Base-by-base conservation (phyloP, 2,113 vertebrate species). In the Oxyura jamaicensis region DNA sequence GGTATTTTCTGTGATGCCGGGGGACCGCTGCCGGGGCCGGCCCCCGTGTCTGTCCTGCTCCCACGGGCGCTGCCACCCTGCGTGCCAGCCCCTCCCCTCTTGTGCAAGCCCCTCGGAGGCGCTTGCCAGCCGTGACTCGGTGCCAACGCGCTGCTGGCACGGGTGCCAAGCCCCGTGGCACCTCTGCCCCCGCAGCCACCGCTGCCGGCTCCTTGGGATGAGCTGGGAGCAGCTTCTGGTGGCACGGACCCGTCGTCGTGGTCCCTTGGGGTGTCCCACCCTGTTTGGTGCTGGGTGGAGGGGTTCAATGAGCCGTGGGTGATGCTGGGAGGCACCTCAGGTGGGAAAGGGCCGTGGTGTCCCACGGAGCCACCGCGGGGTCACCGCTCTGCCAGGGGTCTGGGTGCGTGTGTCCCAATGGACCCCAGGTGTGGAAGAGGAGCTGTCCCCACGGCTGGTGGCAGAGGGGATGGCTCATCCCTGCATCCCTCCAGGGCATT, bases 31-130 rank as follows among this genome's bases (percentile, higher is more conserved):
- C 3, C 0, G 23, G 6, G 1, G 3, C 3, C 62, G 21, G 8
- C 35, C 41, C 52, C 48, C 50, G 13, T 17, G 0, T 20, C 3
- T 26, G 5, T 6, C 63, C 73, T 67, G 18, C 95, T 11, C 87
- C 90, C 95, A 75, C 11, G 42, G 96, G 87, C 0, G 6, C 95
- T 84, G 69, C 41, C 66, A 23, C 42, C 93, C 73, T 23, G 42
- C 13, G 77, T 95, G 84, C 90, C 95, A 95, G 9, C 90, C 77
- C 73, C 91, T 96, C 93, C 93, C 90, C 8, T 86, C 96, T 95
- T 96, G 87, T 91, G 93, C 95, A 96, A 95, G 60, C 50, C 76
- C 1, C 11, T 36, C 35, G 0, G 0, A 2, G 82, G 90, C 36
- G 0, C 71, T 59, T 87, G 86, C 96, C 95, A 92, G 81, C 84